A percentile compares a stretch with the other conserved stretches of the same genome.
These are phyloP conservation scores for Phoebastria nigripes DNA, from an alignment of 2,797 vertebrate genomes.

Conservation along the genomic window DNA sequence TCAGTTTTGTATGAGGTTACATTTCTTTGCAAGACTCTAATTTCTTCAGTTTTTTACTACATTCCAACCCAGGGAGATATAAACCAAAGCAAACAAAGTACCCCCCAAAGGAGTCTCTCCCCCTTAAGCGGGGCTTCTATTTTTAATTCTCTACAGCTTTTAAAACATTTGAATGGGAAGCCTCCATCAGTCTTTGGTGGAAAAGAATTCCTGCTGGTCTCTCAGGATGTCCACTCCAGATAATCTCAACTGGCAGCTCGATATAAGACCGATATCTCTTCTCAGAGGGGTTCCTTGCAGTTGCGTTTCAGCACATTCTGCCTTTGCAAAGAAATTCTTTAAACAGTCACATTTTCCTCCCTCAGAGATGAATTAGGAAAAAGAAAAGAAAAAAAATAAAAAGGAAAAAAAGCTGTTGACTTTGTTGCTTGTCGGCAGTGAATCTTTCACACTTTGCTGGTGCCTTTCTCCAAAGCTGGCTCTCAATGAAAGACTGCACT, in stretches of 20 bases:
- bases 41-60: conserved; percentile 65
- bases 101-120: conserved; percentile 70
- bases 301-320: conserved; percentile 48
- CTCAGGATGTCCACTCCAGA: conserved; percentile 60
- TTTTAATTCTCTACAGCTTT: conserved; percentile 78
- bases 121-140: conserved; percentile 54
- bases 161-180: conserved; percentile 68
- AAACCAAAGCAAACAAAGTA: conserved; percentile 76
- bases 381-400: neutral
- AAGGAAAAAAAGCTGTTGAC: neutral
- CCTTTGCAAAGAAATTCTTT: conserved; percentile 45
- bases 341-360: conserved; percentile 2
- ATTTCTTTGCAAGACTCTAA: conserved; percentile 45
- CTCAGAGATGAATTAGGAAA: neutral
- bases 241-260: conserved; percentile 58
- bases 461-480: neutral
- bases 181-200: conserved; percentile 63
- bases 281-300: conserved; percentile 50
- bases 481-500: neutral
- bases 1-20: conserved; percentile 56
- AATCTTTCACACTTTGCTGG: neutral
- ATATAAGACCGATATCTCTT: conserved; percentile 20
- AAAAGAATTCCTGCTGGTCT: conserved; percentile 57
- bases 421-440: neutral
- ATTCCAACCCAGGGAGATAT: conserved; percentile 68